phyloP scores from a whole-genome alignment of 1,140 invertebrate genomes.

The Drosophila burlai region DNA sequence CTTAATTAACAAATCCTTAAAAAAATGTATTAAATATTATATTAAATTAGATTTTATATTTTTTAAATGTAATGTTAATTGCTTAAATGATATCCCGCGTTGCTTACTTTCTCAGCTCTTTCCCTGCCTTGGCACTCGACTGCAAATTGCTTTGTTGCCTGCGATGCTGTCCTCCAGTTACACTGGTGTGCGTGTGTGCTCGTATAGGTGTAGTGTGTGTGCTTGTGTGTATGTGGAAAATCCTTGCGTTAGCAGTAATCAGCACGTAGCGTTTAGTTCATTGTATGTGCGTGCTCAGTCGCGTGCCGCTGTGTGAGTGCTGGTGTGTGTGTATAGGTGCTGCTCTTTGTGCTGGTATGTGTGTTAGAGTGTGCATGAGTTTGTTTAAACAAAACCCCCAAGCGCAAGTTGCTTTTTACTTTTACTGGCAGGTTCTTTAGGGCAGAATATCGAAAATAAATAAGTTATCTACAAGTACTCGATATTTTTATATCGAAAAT shows the following conservation, averaged over 20 bases:
- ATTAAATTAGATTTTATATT: background rate
- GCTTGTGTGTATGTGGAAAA: conserved; percentile 39
- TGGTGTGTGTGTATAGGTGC: conserved; percentile 56
- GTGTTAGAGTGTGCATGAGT: conserved; percentile 50
- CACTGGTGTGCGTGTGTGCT: conserved; percentile 11
- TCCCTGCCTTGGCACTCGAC: conserved; percentile 11
- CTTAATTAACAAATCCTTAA: background rate
- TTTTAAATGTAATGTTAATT: fast-evolving
- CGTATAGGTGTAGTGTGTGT: background rate
- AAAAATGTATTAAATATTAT: background rate
- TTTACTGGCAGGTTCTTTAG: background rate
- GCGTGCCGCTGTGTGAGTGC: conserved; percentile 36
- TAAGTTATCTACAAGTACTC: background rate
- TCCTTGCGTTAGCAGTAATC: conserved; percentile 82
- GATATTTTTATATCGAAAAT: background rate
- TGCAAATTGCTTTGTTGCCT: conserved; percentile 56
- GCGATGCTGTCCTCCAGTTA: conserved; percentile 42
- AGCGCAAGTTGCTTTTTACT: conserved; percentile 45
- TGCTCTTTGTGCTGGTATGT: conserved; percentile 35
- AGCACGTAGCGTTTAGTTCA: conserved; percentile 80
- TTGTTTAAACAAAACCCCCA: conserved; percentile 68
- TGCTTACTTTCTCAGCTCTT: background rate
- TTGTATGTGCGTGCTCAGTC: conserved; percentile 71
- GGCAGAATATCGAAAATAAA: background rate
- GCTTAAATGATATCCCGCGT: conserved; percentile 2